These are phyloP conservation scores for Petaurus breviceps DNA, from an alignment of 2,113 vertebrate genomes.

Conservation along the genomic window DNA sequence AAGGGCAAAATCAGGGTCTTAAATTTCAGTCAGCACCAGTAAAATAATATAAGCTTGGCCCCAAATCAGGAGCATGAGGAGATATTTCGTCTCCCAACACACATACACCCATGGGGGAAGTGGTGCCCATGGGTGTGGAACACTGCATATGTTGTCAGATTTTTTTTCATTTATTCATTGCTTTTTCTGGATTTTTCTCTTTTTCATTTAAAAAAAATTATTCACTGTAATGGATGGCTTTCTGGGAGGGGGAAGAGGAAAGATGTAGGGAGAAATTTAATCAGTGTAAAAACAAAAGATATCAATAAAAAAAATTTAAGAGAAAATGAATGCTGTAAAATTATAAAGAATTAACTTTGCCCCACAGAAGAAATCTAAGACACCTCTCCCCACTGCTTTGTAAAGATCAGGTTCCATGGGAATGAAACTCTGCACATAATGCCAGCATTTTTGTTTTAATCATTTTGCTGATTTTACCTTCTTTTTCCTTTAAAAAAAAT, in stretches of 20 bases:
- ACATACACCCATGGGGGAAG: background rate
- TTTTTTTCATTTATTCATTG: background rate
- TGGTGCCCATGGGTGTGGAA: background rate
- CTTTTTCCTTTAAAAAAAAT: background rate
- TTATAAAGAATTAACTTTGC: background rate
- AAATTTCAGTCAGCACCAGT: background rate
- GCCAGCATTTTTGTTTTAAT: background rate
- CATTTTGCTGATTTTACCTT: background rate
- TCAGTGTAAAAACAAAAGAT: background rate
- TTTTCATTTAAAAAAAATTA: background rate
- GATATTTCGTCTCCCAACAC: background rate
- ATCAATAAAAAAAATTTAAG: background rate
- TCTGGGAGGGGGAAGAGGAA: background rate
- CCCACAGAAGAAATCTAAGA: background rate
- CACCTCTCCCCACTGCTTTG: background rate
- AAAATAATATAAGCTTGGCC: background rate
- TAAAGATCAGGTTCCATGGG: background rate
- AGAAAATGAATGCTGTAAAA: background rate
- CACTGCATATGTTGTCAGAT: background rate
- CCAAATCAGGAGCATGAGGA: background rate
- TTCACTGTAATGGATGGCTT: background rate
- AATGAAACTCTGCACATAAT: background rate
- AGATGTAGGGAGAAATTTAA: background rate
- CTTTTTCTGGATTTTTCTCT: background rate
- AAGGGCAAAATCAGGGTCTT: background rate